Conservation (phyloP, 35 echinoderm and acorn worm species). For the Ptychodera flava region DNA sequence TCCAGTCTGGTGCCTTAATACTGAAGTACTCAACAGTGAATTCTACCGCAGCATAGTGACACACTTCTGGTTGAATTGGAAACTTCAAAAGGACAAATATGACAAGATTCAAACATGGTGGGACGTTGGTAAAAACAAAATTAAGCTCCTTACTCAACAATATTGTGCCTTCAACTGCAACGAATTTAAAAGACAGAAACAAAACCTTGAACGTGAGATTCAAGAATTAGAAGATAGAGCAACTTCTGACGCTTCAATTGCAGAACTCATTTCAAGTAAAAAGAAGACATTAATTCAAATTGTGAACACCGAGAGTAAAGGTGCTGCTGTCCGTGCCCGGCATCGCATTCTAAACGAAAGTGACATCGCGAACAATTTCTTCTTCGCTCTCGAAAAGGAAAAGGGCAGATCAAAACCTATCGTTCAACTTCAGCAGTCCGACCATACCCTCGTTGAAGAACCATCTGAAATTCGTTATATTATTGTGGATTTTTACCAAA, state of each 20-base stretch:
- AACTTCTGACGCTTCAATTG: neutral
- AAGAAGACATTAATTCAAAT: neutral
- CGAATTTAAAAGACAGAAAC: neutral
- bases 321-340: slow-evolving; percentile 15
- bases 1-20: slow-evolving; percentile 21
- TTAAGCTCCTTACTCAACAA: slow-evolving; percentile 9
- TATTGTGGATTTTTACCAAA: no score
- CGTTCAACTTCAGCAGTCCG: neutral
- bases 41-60: neutral
- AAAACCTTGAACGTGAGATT: neutral
- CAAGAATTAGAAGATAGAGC: neutral
- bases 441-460: slow-evolving; percentile 9
- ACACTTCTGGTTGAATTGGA: slow-evolving; percentile 18
- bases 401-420: slow-evolving; percentile 15
- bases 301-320: slow-evolving; percentile 9
- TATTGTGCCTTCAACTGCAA: neutral
- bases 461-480: slow-evolving; percentile 25
- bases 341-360: slow-evolving; percentile 9
- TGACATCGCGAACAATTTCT: slow-evolving; percentile 10
- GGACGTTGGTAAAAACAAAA: slow-evolving; percentile 28
- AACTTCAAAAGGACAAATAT: neutral
- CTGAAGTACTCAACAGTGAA: neutral
- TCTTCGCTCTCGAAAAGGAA: slow-evolving; percentile 20
- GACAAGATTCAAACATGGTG: slow-evolving; percentile 7
- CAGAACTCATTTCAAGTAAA: neutral